phyloP scores from a whole-genome alignment of 2,888 invertebrate species.

The Drosophila algonquin region DNA sequence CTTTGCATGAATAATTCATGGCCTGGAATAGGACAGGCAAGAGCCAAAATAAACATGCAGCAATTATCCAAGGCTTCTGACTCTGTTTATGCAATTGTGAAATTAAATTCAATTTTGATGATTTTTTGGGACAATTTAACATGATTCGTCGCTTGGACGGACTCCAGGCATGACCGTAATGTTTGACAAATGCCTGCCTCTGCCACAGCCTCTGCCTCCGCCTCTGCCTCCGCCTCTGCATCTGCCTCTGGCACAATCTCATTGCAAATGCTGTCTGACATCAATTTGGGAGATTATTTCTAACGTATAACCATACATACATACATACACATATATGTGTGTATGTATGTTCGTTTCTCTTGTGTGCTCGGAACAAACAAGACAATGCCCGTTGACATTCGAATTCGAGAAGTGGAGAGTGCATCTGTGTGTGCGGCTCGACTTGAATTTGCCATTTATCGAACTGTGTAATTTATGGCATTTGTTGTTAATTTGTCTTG shows the following conservation, averaged over 20 bases:
- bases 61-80: conserved; percentile 43
- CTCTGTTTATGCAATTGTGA: conserved; percentile 36
- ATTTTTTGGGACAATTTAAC: conserved; percentile 46
- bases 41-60: conserved; percentile 56
- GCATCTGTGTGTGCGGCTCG: neutral
- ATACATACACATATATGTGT: too few relatives aligned
- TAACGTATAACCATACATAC: conserved; percentile 24
- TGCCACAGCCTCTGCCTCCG: too few relatives aligned
- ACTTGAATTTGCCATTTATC: conserved; percentile 42
- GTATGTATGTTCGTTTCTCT: conserved; percentile 7
- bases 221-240: neutral
- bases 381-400: conserved; percentile 20
- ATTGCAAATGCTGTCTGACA: conserved; percentile 45
- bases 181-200: conserved; percentile 37
- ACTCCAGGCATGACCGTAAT: conserved; percentile 12
- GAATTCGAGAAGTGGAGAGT: neutral
- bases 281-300: conserved; percentile 47
- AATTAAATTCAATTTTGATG: conserved; percentile 58
- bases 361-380: conserved; percentile 20
- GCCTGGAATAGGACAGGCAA: conserved; percentile 13
- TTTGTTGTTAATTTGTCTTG: conserved; percentile 75
- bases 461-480: conserved; percentile 68
- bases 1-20: conserved; percentile 43
- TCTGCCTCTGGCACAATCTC: conserved; percentile 32
- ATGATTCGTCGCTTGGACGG: conserved; percentile 23